A percentile compares a stretch with the other conserved stretches of the same genome.
phyloP scores from a whole-genome alignment of 2,797 vertebrate genomes.

The Oryzias sinensis region DNA sequence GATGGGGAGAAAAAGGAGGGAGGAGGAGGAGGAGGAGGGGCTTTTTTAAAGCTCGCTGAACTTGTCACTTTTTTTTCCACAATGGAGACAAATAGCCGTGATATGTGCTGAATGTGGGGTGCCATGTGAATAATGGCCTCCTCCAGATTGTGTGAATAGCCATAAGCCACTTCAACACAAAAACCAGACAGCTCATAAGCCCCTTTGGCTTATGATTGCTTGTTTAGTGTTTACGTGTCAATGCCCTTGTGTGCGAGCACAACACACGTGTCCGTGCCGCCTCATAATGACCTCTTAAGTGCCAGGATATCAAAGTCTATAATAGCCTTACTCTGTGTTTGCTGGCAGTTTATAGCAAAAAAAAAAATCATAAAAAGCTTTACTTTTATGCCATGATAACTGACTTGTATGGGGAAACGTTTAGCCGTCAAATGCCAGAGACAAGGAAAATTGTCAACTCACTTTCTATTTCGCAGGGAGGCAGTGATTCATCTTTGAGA shows the following conservation, averaged over 20 bases:
- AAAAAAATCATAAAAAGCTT: conserved; percentile 12
- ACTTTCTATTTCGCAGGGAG: conserved; percentile 42
- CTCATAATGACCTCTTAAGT: conserved; percentile 63
- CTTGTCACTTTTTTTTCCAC: conserved; percentile 45
- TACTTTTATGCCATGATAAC: conserved; percentile 57
- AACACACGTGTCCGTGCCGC: conserved; percentile 8
- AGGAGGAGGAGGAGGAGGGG: background rate
- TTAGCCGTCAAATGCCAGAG: conserved; percentile 55
- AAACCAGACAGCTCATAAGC: conserved; percentile 55
- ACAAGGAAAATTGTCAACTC: conserved; percentile 53
- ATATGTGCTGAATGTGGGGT: conserved; percentile 60
- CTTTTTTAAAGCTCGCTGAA: conserved; percentile 56
- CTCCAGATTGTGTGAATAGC: conserved; percentile 62
- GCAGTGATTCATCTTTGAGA: conserved; percentile 43
- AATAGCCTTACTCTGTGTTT: conserved; percentile 49
- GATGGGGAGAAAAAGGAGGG: conserved; percentile 14
- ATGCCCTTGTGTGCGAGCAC: background rate
- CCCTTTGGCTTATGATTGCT: conserved; percentile 51
- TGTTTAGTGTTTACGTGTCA: conserved; percentile 49
- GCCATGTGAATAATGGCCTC: conserved; percentile 61
- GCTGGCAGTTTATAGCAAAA: conserved; percentile 51
- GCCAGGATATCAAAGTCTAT: conserved; percentile 58
- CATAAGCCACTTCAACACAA: conserved; percentile 60
- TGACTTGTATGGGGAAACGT: conserved; percentile 57
- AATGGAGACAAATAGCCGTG: conserved; percentile 64